Base-by-base conservation (phyloP, 2,888 invertebrate species). In the Chloroclystis v-ata region DNA sequence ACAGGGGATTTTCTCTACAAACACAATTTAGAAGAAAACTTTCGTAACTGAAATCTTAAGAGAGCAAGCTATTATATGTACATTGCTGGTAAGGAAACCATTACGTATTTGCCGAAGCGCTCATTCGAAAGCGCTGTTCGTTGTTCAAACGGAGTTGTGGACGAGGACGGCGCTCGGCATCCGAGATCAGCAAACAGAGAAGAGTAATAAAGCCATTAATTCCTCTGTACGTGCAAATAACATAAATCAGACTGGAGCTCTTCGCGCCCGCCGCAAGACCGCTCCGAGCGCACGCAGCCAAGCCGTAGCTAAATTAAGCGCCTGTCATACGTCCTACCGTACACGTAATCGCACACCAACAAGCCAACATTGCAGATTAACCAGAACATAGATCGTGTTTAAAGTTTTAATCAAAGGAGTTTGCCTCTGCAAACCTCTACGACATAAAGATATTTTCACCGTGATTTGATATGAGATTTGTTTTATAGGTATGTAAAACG, bases 181-280 rank as follows among this genome's bases (percentile, higher is more conserved):
- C 64, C 66, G 74, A 77, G 79, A 82, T 81, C 75, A 78, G 71
- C 77, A 85, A 82, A 84, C 81, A 82, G 77, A 74, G 80, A 78
- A 81, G 81, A 79, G 80, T 85, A 83, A 82, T 83, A 84, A 83
- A 82, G 82, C 79, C 83, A 85, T 86, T 86, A 86, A 86, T 86
- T 86, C 81, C 79, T 81, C 81, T 84, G 82, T 82, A 82, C 79
- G 81, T 82, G 82, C 81, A 85, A 86, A 84, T 81, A 84, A 82
- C 84, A 85, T 86, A 86, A 86, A 87, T 87, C 85, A 86, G 82
- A 76, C 69, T 78, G 78, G 73, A 78, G 72, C 76, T 75, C 72
- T 72, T 75, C 73, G 75, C 79, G 67, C 70, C 75, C 72, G 75
- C 80, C 83, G 69, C 83, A 82, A 80, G 78, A 78, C 72, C 75